Conservation (phyloP, 2,797 vertebrate genomes). For the Poecilia velifera region DNA sequence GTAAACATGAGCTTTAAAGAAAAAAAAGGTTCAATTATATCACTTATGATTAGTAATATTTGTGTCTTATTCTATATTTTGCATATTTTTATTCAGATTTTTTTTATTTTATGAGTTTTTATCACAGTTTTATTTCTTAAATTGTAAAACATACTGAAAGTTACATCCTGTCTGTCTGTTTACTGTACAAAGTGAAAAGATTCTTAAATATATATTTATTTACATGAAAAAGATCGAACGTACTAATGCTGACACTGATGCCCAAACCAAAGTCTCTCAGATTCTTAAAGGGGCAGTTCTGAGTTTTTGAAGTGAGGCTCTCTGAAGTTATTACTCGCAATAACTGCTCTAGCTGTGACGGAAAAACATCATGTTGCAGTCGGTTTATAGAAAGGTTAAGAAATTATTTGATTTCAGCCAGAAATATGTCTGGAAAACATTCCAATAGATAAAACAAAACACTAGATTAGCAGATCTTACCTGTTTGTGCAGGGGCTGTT, state of each 20-base stretch:
- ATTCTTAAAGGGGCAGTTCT: constrained; percentile 17
- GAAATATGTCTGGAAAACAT: background rate
- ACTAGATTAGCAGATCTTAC: background rate
- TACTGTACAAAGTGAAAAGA: constrained; percentile 84
- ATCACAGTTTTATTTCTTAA: constrained; percentile 80
- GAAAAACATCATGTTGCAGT: background rate
- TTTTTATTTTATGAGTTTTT: constrained; percentile 73
- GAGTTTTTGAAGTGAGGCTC: background rate
- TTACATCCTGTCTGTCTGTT: constrained; percentile 83
- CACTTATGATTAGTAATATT: constrained; percentile 79
- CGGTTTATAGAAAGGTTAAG: background rate
- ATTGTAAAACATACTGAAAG: constrained; percentile 85
- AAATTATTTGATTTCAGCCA: background rate
- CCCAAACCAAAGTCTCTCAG: constrained; percentile 33
- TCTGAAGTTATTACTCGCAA: background rate
- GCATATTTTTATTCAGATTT: constrained; percentile 74
- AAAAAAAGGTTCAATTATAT: constrained; percentile 76
- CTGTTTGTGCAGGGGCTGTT: background rate
- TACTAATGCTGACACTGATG: constrained; percentile 70
- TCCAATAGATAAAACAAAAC: background rate
- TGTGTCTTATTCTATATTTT: constrained; percentile 79
- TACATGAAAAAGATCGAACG: constrained; percentile 77
- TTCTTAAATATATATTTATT: constrained; percentile 76
- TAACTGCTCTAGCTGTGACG: no score
- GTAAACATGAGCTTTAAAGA: constrained; percentile 79